Evolutionary conservation across 2,888 invertebrate genomes (phyloP), one percentile per base, ranked within the genome.

Genomic region (Luffia ferchaultella): DNA sequence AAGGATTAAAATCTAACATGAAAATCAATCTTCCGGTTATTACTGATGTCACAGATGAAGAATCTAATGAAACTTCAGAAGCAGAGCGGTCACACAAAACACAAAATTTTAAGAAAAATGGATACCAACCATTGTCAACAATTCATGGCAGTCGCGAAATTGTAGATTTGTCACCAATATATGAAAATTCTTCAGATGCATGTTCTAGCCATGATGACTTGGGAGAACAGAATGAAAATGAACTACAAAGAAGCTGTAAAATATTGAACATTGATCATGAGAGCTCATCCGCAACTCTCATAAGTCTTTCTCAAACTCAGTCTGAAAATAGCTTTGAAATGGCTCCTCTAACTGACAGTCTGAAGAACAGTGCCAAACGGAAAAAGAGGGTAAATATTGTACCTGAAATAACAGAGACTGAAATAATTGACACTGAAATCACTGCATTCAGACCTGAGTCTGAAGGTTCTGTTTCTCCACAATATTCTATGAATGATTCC

Each of bases 321-420:
- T 84, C 85, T 1, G 85, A 84, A 58, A 80, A 74, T 56, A 85
- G 83, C 55, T 74, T 84, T 56, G 84, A 84, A 63, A 78, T 82
- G 76, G 80, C 77, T 1, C 64, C 65, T 12, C 61, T 79, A 15
- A 75, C 77, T 40, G 84, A 84, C 50, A 80, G 82, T 56, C 67
- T 80, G 1, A 82, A 80, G 55, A 77, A 75, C 52, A 82, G 78
- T 64, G 70, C 73, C 45, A 83, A 78, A 60, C 79, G 76, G 59
- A 88, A 88, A 72, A 89, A 89, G 61, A 76, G 87, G 55, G 89
- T 89, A 0, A 89, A 89, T 57, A 89, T 89, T 63, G 82, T 85
- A n/a, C 78, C 87, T 16, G 86, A 87, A 46, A 68, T 75, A 15
- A 60, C 68, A 19, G 80, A 78, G 53, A 62, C 64, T 45, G 85